Evolutionary conservation across 2,888 invertebrate species (phyloP).

Genomic region (Carabus problematicus): DNA sequence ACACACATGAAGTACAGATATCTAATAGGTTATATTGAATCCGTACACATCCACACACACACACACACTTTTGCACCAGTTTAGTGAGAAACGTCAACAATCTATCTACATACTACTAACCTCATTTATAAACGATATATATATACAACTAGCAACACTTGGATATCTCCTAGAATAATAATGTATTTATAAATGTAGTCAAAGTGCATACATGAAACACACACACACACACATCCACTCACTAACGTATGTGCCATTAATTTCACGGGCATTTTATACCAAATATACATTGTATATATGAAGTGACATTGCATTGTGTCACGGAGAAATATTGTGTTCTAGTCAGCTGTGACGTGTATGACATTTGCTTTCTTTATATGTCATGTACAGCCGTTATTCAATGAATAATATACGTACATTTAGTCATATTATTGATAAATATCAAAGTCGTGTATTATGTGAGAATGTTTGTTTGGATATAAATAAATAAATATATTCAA

Average conservation of each 20-base stretch:
- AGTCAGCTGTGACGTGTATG: neutral
- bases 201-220: neutral
- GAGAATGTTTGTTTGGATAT: conserved; percentile 1
- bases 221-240: too few relatives aligned
- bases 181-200: neutral
- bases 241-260: neutral
- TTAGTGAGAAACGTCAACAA: conserved; percentile 19
- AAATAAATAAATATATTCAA: conserved; percentile 7
- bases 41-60: too few relatives aligned
- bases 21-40: too few relatives aligned
- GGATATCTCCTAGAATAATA: neutral
- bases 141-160: too few relatives aligned
- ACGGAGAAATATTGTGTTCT: conserved; percentile 18
- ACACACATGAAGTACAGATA: too few relatives aligned
- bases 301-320: too few relatives aligned
- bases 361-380: too few relatives aligned
- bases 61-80: conserved; percentile 30
- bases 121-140: too few relatives aligned
- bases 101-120: too few relatives aligned
- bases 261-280: conserved; percentile 17
- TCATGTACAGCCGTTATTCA: too few relatives aligned
- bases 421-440: too few relatives aligned
- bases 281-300: conserved; percentile 10
- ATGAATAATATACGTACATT: too few relatives aligned
- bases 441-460: neutral